phyloP scores from a whole-genome alignment of 2,797 vertebrate genomes.

The Acanthiza pusilla region DNA sequence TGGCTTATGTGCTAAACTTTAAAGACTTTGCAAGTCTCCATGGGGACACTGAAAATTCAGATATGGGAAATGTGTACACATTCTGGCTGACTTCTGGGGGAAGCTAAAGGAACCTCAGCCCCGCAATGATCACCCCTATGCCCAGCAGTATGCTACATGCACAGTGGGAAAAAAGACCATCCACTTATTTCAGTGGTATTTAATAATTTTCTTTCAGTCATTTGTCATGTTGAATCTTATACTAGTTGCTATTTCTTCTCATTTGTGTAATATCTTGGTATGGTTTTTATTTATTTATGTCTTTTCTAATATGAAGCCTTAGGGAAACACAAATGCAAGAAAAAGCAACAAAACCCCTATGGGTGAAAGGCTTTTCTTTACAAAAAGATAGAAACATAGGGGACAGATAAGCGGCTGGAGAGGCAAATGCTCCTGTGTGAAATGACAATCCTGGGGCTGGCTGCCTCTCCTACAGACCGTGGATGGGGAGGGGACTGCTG shows the following conservation, averaged over 20 bases:
- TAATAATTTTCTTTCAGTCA: neutral
- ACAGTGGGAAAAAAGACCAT: neutral
- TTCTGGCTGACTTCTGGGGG: neutral
- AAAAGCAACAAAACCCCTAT: accelerated
- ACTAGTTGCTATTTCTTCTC: neutral
- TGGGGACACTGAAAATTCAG: neutral
- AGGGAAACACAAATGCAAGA: neutral
- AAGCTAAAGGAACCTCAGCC: neutral
- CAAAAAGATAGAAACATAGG: neutral
- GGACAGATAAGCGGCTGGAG: neutral
- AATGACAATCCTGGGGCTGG: neutral
- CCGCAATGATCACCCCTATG: accelerated
- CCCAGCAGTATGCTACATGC: neutral
- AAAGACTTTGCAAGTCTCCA: neutral
- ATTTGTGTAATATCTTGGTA: neutral
- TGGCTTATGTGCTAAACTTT: neutral
- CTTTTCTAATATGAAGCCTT: accelerated
- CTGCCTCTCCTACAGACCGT: neutral
- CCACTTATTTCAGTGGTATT: neutral
- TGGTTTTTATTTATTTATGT: neutral
- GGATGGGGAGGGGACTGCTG: neutral
- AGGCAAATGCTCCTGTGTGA: neutral
- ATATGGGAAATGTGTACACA: neutral
- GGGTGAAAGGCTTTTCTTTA: neutral
- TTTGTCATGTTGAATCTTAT: neutral